Conservation (phyloP, 1,140 invertebrate species). For the Brachionus angularis region DNA sequence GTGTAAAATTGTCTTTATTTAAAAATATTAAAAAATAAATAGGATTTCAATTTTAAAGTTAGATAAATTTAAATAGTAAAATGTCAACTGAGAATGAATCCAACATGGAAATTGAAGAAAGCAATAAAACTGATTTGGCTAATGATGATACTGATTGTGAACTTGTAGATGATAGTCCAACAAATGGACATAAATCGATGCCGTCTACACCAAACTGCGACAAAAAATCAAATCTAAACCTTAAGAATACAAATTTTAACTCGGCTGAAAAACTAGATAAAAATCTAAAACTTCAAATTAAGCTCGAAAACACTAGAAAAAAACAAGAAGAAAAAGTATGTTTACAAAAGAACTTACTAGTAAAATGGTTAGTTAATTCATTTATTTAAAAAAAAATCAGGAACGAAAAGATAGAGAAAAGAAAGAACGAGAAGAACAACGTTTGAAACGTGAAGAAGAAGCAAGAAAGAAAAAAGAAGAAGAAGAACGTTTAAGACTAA, state of each 20-base stretch:
- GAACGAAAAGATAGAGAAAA: slow-evolving; percentile 27
- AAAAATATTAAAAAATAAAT: slow-evolving; percentile 13
- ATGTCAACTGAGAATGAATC: slow-evolving; percentile 14
- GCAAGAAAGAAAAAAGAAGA: slow-evolving; percentile 9
- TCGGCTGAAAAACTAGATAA: slow-evolving; percentile 35
- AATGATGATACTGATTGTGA: background rate
- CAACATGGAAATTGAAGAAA: slow-evolving; percentile 4
- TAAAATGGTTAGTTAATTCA: background rate
- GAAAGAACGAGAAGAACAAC: slow-evolving; percentile 15
- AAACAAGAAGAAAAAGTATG: slow-evolving; percentile 26
- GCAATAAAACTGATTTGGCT: background rate
- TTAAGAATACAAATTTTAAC: background rate
- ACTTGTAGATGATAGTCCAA: background rate
- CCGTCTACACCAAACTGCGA: slow-evolving; percentile 15
- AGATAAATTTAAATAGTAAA: background rate
- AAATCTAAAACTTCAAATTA: slow-evolving; percentile 19
- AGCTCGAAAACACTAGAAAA: slow-evolving; percentile 18
- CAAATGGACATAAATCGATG: background rate
- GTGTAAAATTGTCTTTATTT: no score
- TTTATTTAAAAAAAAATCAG: background rate
- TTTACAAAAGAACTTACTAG: no score
- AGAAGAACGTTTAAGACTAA: slow-evolving; percentile 28
- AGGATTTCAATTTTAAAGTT: background rate
- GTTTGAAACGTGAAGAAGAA: slow-evolving; percentile 3
- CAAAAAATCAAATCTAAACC: background rate